Conservation (phyloP, 2,888 invertebrate genomes). For the Clunio marinus region DNA sequence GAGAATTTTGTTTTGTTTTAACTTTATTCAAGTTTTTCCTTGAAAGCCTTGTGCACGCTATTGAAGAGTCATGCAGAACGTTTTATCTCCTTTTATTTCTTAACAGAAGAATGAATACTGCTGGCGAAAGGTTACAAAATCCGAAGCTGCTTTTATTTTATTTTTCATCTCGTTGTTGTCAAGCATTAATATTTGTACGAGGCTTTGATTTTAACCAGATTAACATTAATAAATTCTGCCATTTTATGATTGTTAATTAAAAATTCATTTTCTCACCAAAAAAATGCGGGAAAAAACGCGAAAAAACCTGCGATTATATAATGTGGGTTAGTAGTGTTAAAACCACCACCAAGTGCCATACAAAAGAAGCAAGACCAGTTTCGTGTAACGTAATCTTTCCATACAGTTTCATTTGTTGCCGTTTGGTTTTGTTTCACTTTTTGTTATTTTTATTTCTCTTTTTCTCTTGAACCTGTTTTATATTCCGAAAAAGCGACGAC, state of each 20-base stretch:
- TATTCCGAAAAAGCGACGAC: not conserved
- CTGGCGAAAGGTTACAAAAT: too few species aligned
- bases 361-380: constrained; percentile 24
- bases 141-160: too few species aligned
- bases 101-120: too few species aligned
- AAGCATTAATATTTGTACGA: not conserved
- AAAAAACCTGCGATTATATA: constrained; percentile 7
- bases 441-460: too few species aligned
- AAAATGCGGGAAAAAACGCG: not conserved
- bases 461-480: constrained; percentile 17
- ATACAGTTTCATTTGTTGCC: not conserved
- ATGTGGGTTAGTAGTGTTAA: constrained; percentile 32
- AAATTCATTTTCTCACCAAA: not conserved
- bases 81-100: too few species aligned
- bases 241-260: not conserved
- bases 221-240: not conserved
- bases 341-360: not conserved
- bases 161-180: too few species aligned
- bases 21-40: too few species aligned
- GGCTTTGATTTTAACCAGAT: not conserved
- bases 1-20: too few species aligned
- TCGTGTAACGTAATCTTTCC: constrained; percentile 29
- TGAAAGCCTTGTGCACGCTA: too few species aligned
- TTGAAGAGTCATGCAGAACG: too few species aligned
- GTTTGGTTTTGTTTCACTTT: not conserved